Base-by-base conservation (phyloP, 2,797 vertebrate genomes). In the Tenualosa ilisha region DNA sequence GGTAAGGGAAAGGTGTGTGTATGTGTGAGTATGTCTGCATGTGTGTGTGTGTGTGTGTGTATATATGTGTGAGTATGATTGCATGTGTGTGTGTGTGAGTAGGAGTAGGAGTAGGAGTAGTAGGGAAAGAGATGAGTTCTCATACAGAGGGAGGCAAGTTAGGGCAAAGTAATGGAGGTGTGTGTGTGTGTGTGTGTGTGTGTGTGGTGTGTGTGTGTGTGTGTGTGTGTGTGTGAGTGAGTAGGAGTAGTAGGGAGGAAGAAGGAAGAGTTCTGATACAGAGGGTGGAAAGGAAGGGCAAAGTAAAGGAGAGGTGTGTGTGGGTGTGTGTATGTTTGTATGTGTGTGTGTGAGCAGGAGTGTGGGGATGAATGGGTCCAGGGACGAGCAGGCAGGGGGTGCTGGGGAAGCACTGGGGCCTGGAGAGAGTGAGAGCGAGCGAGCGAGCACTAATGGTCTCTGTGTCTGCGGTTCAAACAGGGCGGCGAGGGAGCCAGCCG, bases 371-470 rank as follows among this genome's bases (percentile, higher is more conserved):
- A 63, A 63, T 63, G 65, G 31, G 65, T 72, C 65, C 65, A 15
- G 65, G 72, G 72, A 43, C 17, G 20, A 40, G 24, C 26, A 22
- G 92, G 91, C 89, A 87, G 90, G 91, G 92, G 91, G 92, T 91
- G 92, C 84, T 83, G 82, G 20, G 91, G 94, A 93, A 94, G 92
- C 91, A 91, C 91, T 68, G 89, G 89, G 91, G 91, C 91, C 93
- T 92, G 92, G 91, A 94, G 93, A 49, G 50, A 51, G 50, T 6
- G 50, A 51, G 7, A 51, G 50, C 7, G 50, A 51, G 93, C 92
- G 93, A 93, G 93, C 91, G 93, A 92, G 90, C 94, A 93, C 94
- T 96, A 96, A 96, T 96, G 93, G 95, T 93, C 93, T 94, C 91
- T 91, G 90, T 86, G 72, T 93, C 91, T 92, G 92, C 91, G 89